phyloP scores from a whole-genome alignment of 2,888 invertebrate species.

The Bhutanitis thaidina region DNA sequence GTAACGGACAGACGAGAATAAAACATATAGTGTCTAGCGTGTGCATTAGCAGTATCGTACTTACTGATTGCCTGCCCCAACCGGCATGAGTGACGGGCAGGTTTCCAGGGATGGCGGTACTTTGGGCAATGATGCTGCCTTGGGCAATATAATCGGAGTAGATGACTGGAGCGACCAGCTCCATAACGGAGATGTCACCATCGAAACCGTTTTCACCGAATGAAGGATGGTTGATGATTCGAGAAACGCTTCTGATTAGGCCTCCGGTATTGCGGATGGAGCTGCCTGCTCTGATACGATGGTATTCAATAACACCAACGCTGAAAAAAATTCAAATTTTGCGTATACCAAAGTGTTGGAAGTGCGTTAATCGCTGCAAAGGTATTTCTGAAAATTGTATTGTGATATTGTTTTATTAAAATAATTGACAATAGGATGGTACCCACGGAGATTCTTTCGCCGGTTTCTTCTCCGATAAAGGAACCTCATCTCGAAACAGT shows the following conservation, averaged over 20 bases:
- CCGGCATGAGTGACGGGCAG: constrained; percentile 38
- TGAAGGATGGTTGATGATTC: constrained; percentile 33
- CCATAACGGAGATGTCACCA: constrained; percentile 60
- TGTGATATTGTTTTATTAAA: too few relatives aligned
- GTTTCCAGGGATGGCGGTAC: constrained; percentile 28
- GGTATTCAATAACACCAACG: constrained; percentile 21
- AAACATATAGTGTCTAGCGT: too few relatives aligned
- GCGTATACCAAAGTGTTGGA: too few relatives aligned
- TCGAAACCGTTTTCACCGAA: constrained; percentile 90
- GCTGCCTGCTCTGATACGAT: constrained; percentile 51
- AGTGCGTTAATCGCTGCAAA: too few relatives aligned
- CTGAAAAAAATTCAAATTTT: too few relatives aligned
- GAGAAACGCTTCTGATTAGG: constrained; percentile 16
- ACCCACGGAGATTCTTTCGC: too few relatives aligned
- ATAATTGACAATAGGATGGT: too few relatives aligned
- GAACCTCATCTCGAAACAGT: too few relatives aligned
- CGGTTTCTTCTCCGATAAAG: too few relatives aligned
- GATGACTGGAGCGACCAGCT: constrained; percentile 26
- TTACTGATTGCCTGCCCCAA: constrained; percentile 45
- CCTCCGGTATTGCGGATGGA: constrained; percentile 47
- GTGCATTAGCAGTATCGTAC: constrained; percentile 11
- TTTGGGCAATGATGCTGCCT: constrained; percentile 29
- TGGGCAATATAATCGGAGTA: constrained; percentile 32
- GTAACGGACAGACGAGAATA: too few relatives aligned
- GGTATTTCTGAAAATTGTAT: too few relatives aligned